Conservation (phyloP, 2,888 invertebrate genomes). For the Urechis unicinctus region DNA sequence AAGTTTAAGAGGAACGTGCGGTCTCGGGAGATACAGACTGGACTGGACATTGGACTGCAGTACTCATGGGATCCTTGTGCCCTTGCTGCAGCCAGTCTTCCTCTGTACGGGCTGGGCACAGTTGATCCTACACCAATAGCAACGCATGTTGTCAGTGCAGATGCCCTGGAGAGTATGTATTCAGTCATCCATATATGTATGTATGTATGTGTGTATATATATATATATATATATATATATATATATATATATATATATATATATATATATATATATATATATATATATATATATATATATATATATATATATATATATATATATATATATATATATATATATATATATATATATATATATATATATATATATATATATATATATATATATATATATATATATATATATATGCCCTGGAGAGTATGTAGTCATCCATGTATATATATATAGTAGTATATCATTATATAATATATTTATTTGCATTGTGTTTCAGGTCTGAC, state of each 20-base stretch:
- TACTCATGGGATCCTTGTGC: conserved; percentile 34
- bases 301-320: background rate
- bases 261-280: background rate
- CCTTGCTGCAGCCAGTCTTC: conserved; percentile 19
- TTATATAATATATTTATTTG: background rate
- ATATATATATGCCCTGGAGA: too few species aligned
- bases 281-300: conserved; percentile 12
- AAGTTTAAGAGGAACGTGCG: conserved; percentile 7
- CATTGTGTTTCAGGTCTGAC: conserved; percentile 17
- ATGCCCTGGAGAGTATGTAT: conserved; percentile 38
- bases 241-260: conserved; percentile 12
- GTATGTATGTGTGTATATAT: conserved; percentile 20
- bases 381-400: background rate
- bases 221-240: background rate
- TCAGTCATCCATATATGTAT: background rate
- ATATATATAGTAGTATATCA: too few species aligned
- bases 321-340: conserved; percentile 11
- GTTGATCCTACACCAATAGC: conserved; percentile 44
- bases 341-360: background rate
- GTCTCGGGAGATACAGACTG: conserved; percentile 30
- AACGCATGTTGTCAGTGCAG: conserved; percentile 40
- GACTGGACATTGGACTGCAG: conserved; percentile 27
- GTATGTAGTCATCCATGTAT: background rate
- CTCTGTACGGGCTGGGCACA: conserved; percentile 26
- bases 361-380: conserved; percentile 1